Conservation (phyloP, 2,797 vertebrate genomes). For the Microctenopoma stevenorrisi region DNA sequence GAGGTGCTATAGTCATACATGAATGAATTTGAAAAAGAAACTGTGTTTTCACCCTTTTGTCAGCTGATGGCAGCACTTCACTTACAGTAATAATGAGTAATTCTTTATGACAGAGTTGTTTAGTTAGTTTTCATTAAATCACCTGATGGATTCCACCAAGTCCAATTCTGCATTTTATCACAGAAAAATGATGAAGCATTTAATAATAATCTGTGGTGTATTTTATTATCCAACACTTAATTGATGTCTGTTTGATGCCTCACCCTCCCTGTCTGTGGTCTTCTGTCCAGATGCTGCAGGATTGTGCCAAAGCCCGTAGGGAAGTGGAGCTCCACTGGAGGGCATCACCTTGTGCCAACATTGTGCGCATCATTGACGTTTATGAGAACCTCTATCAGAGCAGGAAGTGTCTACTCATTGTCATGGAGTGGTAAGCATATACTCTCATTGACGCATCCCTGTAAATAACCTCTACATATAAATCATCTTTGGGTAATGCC, state of each 20-base stretch:
- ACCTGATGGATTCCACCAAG: neutral
- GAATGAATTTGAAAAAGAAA: neutral
- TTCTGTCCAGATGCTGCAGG: constrained; percentile 91
- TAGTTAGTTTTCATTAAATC: neutral
- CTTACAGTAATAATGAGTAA: neutral
- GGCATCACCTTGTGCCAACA: constrained; percentile 92
- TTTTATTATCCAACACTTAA: neutral
- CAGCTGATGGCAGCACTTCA: constrained; percentile 65
- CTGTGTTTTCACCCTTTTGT: constrained; percentile 9
- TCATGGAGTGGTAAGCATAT: constrained; percentile 95
- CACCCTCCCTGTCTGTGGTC: constrained; percentile 3
- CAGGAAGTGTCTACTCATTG: constrained; percentile 94
- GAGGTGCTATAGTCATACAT: constrained; percentile 55
- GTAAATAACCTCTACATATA: too few relatives aligned
- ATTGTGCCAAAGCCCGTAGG: constrained; percentile 94
- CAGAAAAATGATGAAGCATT: neutral
- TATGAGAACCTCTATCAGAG: constrained; percentile 96
- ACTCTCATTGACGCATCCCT: neutral
- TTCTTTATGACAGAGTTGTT: neutral
- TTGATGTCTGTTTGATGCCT: neutral
- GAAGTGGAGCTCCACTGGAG: constrained; percentile 97
- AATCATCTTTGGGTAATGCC: neutral
- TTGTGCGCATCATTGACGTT: constrained; percentile 95
- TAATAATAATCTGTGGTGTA: neutral
- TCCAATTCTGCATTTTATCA: neutral